A percentile compares a stretch with the other conserved stretches of the same genome.
These are phyloP conservation scores for Murina feae DNA, from an alignment of 2,113 vertebrate species.

Conservation along the genomic window DNA sequence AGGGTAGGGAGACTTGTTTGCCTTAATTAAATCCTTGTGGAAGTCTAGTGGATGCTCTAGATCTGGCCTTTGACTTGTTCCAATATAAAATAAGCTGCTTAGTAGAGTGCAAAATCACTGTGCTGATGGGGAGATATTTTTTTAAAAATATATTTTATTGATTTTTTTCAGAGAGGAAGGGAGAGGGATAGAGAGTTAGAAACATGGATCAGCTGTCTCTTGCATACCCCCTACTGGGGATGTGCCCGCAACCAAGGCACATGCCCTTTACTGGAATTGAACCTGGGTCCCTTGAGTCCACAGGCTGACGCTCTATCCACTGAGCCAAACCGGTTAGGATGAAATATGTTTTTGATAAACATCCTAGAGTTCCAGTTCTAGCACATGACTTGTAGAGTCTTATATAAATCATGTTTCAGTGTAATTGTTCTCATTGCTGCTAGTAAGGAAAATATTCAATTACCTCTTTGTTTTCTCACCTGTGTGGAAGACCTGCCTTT, in stretches of 20 bases:
- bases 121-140: too few species aligned
- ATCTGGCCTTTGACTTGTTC: not conserved
- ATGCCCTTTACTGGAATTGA: too few species aligned
- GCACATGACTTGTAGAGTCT: not conserved
- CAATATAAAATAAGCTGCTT: not conserved
- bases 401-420: not conserved
- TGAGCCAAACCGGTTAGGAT: too few species aligned
- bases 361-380: accelerated
- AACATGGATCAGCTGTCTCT: too few species aligned
- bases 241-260: too few species aligned
- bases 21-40: not conserved
- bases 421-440: not conserved
- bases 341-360: not conserved
- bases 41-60: not conserved
- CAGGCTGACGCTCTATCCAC: too few species aligned
- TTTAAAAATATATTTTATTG: too few species aligned
- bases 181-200: too few species aligned
- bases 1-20: not conserved
- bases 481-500: not conserved
- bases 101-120: not conserved
- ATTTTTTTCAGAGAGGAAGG: too few species aligned
- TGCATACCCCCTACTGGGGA: too few species aligned
- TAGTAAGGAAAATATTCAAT: not conserved
- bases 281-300: too few species aligned
- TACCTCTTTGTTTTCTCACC: not conserved